Base-by-base conservation (phyloP, 2,888 invertebrate species). In the Phoronis australis region DNA sequence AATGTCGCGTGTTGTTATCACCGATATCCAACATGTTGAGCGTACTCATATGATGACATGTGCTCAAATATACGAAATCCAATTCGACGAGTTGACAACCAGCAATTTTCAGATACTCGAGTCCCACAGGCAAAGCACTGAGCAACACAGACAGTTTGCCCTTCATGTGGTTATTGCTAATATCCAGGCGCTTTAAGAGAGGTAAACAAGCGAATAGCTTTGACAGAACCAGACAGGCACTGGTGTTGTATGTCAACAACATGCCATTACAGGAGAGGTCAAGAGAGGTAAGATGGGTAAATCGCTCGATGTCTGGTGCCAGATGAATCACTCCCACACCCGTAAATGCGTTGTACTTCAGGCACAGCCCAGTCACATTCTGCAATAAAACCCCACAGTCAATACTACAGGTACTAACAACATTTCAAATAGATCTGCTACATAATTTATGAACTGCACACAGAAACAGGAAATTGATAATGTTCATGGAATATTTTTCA, bases 191-290 rank as follows among this genome's bases (percentile, higher is more conserved):
- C 4, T 50, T 40, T 1, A 74, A 58, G 22, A 55, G 42, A 4
- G 62, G 60, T 31, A 73, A 45, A 4, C 50, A 43, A 1, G 52
- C 42, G 3, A 71, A 53, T 15, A 64, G 50, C 26, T 62, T 50
- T 1, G 56, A 50, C 50, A 71, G 45, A 15, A 49, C 46, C 25
- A 54, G 57, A 45, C 58, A 60, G 18, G 62, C 52, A 0, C 49
- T 45, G 37, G 65, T 61, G 48, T 62, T 60, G 40, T 61, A 54
- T 27, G 52, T 59, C 24, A 69, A 43, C 20, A 57, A 57, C 35
- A 73, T 64, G 38, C 60, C 59, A 59, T 74, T 74, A 52, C 69
- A 69, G 23, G 71, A 69, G 9, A 74, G 56, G 48, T 74, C 73
- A 9, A 74, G 57, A n/a, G 68, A 57, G 6, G 65, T 65, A 4